Percentiles rank a stretch among this genome's conserved stretches.
These are phyloP conservation scores for Haliclona indistincta DNA, from an alignment of 37 sponge, comb jelly and placozoan genomes.

Conservation along the genomic window DNA sequence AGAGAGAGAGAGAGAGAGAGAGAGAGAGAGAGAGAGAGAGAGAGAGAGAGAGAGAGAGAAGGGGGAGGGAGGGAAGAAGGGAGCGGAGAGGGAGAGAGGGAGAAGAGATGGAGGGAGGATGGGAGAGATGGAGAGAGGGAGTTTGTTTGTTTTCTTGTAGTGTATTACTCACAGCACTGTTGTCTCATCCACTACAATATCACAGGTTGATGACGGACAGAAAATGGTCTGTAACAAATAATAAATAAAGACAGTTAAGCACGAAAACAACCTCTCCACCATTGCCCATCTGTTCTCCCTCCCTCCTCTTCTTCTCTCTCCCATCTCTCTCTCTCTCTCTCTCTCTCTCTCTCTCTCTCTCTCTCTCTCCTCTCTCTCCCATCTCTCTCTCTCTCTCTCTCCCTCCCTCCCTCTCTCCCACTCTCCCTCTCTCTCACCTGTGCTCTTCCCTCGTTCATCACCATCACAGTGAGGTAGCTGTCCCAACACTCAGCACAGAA, in stretches of 20 bases:
- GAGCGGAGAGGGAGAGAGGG: background rate
- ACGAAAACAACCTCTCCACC: background rate
- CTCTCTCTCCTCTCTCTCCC: background rate
- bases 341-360: background rate
- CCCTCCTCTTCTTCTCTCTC: background rate
- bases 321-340: background rate
- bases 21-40: conserved; percentile 3
- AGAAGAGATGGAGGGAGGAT: background rate
- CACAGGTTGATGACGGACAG: conserved; percentile 80
- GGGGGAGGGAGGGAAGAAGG: background rate
- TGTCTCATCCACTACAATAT: conserved; percentile 78
- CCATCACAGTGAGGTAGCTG: conserved; percentile 67
- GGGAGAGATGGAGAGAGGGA: background rate
- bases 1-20: conserved; percentile 1
- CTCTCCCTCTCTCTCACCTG: conserved; percentile 67
- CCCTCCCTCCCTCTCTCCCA: background rate
- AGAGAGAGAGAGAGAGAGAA: background rate
- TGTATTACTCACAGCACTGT: conserved; percentile 72
- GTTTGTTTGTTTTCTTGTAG: conserved; percentile 1
- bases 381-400: background rate
- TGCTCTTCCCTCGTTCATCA: conserved; percentile 72
- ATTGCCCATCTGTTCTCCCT: background rate
- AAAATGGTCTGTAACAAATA: conserved; percentile 60
- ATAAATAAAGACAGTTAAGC: too few species aligned
- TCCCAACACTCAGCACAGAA: conserved; percentile 89